Evolutionary conservation across 2,888 invertebrate species (phyloP).

Genomic region (Lomographa bimaculata): DNA sequence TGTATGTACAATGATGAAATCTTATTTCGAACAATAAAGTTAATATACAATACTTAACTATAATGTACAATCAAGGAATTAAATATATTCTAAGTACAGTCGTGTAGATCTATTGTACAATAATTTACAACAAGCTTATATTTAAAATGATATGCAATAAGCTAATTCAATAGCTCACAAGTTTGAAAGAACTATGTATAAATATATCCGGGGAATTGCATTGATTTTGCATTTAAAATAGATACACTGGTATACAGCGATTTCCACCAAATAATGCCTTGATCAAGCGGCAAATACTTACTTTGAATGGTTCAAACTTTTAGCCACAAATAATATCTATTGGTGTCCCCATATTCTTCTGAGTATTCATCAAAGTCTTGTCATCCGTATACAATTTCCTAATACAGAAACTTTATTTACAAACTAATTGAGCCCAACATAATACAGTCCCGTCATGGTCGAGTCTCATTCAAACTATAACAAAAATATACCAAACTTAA

Average conservation of each 20-base stretch:
- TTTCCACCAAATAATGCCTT: not conserved
- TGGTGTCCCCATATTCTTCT: slow-evolving; percentile 26
- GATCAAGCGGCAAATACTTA: slow-evolving; percentile 1
- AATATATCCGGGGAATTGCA: slow-evolving; percentile 2
- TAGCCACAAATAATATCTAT: slow-evolving; percentile 26
- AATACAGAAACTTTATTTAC: slow-evolving; percentile 36
- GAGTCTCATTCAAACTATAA: slow-evolving; percentile 37
- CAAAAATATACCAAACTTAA: slow-evolving; percentile 51
- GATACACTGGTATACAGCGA: no score
- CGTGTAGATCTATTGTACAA: slow-evolving; percentile 74
- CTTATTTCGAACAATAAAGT: slow-evolving; percentile 65
- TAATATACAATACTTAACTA: slow-evolving; percentile 66
- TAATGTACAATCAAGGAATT: slow-evolving; percentile 52
- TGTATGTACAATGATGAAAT: slow-evolving; percentile 75
- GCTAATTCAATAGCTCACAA: slow-evolving; percentile 52
- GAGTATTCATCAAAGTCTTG: slow-evolving; percentile 62
- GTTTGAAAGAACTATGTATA: slow-evolving; percentile 33
- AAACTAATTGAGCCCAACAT: slow-evolving; percentile 47
- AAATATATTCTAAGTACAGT: slow-evolving; percentile 65
- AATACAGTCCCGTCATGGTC: slow-evolving; percentile 14
- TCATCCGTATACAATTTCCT: slow-evolving; percentile 61
- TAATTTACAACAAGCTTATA: slow-evolving; percentile 79
- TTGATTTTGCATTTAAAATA: not conserved
- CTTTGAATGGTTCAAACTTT: slow-evolving; percentile 19
- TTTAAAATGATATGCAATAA: slow-evolving; percentile 80